phyloP scores from a whole-genome alignment of 2,113 vertebrate species.

The Perca schrenkii region DNA sequence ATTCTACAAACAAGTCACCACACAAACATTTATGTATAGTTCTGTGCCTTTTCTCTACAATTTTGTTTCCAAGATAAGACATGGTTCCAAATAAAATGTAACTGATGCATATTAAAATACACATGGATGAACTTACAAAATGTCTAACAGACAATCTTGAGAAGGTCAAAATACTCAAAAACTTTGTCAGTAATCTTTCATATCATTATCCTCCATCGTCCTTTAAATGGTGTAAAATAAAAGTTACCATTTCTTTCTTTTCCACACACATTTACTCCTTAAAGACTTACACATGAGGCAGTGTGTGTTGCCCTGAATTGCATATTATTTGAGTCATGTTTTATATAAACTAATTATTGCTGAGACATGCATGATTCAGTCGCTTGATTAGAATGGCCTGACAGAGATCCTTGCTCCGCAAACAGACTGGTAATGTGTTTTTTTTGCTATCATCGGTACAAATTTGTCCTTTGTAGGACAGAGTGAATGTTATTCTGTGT shows the following conservation, averaged over 20 bases:
- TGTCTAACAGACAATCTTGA: background rate
- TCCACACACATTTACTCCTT: background rate
- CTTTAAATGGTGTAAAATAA: background rate
- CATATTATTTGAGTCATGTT: slow-evolving; percentile 68
- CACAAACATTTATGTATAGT: background rate
- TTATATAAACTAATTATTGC: slow-evolving; percentile 75
- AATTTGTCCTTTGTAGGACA: slow-evolving; percentile 53
- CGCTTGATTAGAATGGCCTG: slow-evolving; percentile 70
- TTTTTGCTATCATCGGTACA: slow-evolving; percentile 69
- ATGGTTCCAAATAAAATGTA: background rate
- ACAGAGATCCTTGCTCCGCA: slow-evolving; percentile 55
- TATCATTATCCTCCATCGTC: no score
- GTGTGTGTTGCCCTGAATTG: slow-evolving; percentile 16
- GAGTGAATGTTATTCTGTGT: slow-evolving; percentile 11
- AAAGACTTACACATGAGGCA: background rate
- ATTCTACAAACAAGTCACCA: slow-evolving; percentile 39
- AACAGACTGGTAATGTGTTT: slow-evolving; percentile 36
- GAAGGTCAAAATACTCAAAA: background rate
- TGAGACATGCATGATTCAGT: slow-evolving; percentile 62
- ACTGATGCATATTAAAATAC: background rate
- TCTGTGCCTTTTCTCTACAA: background rate
- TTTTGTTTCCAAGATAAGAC: background rate
- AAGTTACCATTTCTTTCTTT: background rate
- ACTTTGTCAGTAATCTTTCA: background rate
- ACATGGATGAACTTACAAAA: background rate